Evolutionary conservation across 2,888 invertebrate species (phyloP), one percentile per base, ranked within the genome.

Genomic region (Hermaeophaga mercurialis): DNA sequence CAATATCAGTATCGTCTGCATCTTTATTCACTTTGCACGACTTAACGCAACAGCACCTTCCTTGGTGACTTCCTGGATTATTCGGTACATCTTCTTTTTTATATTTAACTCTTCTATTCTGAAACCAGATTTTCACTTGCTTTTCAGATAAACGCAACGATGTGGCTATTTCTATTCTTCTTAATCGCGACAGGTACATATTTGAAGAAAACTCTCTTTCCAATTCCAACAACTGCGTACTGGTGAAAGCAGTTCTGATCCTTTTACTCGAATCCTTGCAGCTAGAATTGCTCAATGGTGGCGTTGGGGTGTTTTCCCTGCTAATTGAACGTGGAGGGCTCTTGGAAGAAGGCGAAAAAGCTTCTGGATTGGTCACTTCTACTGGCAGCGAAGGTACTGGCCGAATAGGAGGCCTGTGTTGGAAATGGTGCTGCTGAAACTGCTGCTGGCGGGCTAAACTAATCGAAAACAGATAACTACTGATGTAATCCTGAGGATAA

Each of bases 101-200:
- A 78, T 92, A 85, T 75, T 96, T 96, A 0, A 96, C 96, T 1
- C 95, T 83, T 4, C 95, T 84, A 76, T 96, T 96, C 75, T 96
- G 94, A 78, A 96, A 96, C 96, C 95, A 93, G 65, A 92, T 92
- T 76, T 92, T 96, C 62, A 96, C 95, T 80, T 96, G 96, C 73
- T 96, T 96, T 77, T 96, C 96, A 0, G 93, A 93, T 0, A 96
- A 79, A 46, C 90, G 85, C 58, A 96, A 78, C 63, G 90, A 87
- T 19, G 92, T 94, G 2, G 96, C 96, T 50, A 96, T 96, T 78
- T 96, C 95, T 64, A 96, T 96, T 55, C 96, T 82, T 47, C 96
- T 82, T 64, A 96, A 77, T 34, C 96, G 82, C 0, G 94, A 94
- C 26, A 96, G 79, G 72, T 96, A 96, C 87, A 94, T 94, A 74